Evolutionary conservation across 2,797 vertebrate genomes (phyloP).

Genomic region (Ctenosaura bakeri): DNA sequence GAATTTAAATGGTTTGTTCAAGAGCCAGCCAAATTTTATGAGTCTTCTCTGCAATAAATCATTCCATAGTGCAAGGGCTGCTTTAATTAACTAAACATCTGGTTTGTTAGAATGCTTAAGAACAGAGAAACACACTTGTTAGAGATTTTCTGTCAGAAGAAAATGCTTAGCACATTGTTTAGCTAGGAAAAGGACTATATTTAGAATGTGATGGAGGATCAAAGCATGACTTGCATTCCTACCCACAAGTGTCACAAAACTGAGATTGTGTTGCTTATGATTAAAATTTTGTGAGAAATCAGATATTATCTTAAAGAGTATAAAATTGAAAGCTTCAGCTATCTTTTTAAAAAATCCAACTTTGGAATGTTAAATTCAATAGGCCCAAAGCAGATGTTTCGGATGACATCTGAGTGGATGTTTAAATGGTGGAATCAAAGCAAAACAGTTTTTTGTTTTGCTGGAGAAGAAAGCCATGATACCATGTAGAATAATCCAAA

Average conservation of each 20-base stretch:
- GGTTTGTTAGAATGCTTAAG: slow-evolving; percentile 64
- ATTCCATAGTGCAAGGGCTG: slow-evolving; percentile 64
- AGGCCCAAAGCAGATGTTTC: slow-evolving; percentile 46
- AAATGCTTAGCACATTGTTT: slow-evolving; percentile 87
- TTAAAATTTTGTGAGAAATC: slow-evolving; percentile 64
- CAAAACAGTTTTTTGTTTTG: slow-evolving; percentile 28
- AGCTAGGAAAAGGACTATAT: slow-evolving; percentile 81
- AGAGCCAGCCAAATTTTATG: slow-evolving; percentile 61
- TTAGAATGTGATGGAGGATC: slow-evolving; percentile 82
- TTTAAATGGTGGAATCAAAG: slow-evolving; percentile 48
- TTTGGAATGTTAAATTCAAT: slow-evolving; percentile 56
- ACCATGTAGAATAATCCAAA: background rate
- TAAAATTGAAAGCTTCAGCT: slow-evolving; percentile 53
- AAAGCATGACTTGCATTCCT: slow-evolving; percentile 77
- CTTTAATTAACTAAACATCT: slow-evolving; percentile 82
- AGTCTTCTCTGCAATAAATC: slow-evolving; percentile 52
- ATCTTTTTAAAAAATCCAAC: slow-evolving; percentile 60
- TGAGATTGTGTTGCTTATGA: slow-evolving; percentile 65
- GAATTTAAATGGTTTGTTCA: slow-evolving; percentile 48
- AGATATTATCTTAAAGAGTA: slow-evolving; percentile 66
- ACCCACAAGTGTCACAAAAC: slow-evolving; percentile 66
- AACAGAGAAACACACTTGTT: slow-evolving; percentile 72
- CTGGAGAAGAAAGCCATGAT: slow-evolving; percentile 21
- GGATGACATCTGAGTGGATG: slow-evolving; percentile 57
- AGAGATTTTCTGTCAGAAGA: slow-evolving; percentile 83